Evolutionary conservation across 2,113 vertebrate genomes (phyloP).

Genomic region (Stomatorhinus ivindoensis): DNA sequence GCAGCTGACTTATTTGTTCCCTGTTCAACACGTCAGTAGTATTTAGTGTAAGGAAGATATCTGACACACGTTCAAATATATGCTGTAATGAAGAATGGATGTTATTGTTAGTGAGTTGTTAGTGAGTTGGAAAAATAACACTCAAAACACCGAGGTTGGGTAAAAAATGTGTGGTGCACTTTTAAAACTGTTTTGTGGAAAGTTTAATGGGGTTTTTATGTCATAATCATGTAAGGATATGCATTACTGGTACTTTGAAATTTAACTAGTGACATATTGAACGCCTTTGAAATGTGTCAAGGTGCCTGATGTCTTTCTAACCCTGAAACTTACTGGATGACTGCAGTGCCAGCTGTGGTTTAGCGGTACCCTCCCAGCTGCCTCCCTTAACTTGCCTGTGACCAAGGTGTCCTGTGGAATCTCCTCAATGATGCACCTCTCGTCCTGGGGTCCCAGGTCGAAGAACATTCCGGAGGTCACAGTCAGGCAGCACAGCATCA

Average conservation of each 20-base stretch:
- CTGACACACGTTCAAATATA: not conserved
- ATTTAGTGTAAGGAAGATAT: not conserved
- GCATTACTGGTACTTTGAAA: not conserved
- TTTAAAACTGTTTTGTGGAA: not conserved
- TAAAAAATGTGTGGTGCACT: not conserved
- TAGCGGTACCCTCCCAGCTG: not conserved
- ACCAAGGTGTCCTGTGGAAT: slow-evolving; percentile 71
- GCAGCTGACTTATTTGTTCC: not conserved
- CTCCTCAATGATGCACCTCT: slow-evolving; percentile 86
- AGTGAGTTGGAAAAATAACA: not conserved
- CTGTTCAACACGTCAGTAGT: not conserved
- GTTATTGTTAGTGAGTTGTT: not conserved
- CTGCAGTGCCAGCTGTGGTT: not conserved
- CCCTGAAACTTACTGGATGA: not conserved
- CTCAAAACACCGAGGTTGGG: not conserved
- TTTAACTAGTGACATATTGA: not conserved
- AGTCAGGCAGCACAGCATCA: slow-evolving; percentile 50
- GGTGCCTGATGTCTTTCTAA: not conserved
- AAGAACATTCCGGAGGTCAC: slow-evolving; percentile 72
- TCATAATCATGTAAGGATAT: not conserved
- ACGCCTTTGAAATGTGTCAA: not conserved
- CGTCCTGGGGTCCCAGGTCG: slow-evolving; percentile 73
- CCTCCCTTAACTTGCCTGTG: slow-evolving; percentile 61
- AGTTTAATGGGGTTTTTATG: not conserved
- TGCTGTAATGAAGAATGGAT: not conserved